Base-by-base conservation (phyloP, 2,888 invertebrate species). In the Sarcophaga carnaria region DNA sequence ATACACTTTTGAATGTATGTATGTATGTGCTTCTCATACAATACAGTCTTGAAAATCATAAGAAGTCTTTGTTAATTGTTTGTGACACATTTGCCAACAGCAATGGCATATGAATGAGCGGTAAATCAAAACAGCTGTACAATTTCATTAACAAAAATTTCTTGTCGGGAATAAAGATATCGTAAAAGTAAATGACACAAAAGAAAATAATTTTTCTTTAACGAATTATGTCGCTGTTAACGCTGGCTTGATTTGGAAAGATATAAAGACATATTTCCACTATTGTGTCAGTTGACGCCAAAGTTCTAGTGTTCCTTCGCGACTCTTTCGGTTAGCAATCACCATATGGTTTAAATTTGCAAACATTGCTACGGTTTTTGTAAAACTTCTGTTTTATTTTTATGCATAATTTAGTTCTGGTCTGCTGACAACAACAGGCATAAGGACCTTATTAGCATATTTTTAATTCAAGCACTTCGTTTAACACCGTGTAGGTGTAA, bases 361-460 rank as follows among this genome's bases (percentile, higher is more conserved):
- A 17, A 59, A 45, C 54, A 47, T 77, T 66, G 22, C 12, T 47
- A 76, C 54, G 45, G 10, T 27, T 66, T 49, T 49, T 6, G 49
- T 3, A 5, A 47, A 47, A 78, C 74, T 66, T 47, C 78, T 80
- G 54, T 69, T 45, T 80, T 22, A 11, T 80, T 79, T 69, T 81
- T 64, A 25, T 54, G 76, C 75, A 87, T 87, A 87, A 79, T 82
- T 87, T 85, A 85, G 87, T 84, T 82, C 71, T 79, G 82, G 62
- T 82, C 82, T 37, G 69, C 12, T 79, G 82, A 54, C 14, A 20
- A 62, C 60, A 20, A 25, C n/a, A 72, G 25, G 14, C 12, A 63
- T 54, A 78, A 85, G 87, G 87, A 85, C 67, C 71, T 85, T 47
- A 79, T 87, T 87, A 79, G 85, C 87, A 87, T 87, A 84, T 66